Percentiles rank a stretch among this genome's conserved stretches.
Conservation (phyloP, 2,888 invertebrate species). For the Drosophila robusta region DNA sequence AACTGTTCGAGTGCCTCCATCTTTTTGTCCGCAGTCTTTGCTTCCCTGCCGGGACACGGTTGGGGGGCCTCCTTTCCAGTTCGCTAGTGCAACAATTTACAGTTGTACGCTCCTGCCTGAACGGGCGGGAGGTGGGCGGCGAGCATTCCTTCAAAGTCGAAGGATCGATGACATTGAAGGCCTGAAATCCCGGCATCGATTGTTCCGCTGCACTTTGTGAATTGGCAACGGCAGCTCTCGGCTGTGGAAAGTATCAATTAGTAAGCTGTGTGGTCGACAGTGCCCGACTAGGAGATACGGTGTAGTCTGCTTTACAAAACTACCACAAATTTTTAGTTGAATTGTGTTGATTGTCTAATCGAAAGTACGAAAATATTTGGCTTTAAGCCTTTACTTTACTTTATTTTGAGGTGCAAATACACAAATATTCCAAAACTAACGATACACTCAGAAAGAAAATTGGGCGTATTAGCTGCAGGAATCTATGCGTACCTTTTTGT, state of each 20-base stretch:
- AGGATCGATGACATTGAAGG: not conserved
- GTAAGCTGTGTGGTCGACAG: not conserved
- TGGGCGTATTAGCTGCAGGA: no score
- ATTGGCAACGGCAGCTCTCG: not conserved
- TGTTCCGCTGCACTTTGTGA: not conserved
- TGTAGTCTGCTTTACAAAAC: no score
- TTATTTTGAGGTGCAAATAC: no score
- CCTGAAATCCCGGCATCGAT: not conserved
- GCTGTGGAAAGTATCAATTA: not conserved
- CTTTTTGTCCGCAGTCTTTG: not conserved
- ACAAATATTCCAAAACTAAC: no score
- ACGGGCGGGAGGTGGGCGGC: not conserved
- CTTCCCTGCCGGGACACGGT: not conserved
- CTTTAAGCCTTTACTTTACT: no score
- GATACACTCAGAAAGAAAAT: no score
- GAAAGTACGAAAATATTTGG: no score
- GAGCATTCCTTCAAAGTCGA: not conserved
- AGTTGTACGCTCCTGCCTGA: not conserved
- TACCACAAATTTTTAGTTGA: no score
- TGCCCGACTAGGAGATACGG: no score
- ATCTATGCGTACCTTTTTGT: no score
- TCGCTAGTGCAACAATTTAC: not conserved
- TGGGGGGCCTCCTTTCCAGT: not conserved
- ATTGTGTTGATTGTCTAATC: no score
- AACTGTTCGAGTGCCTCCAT: conserved; percentile 1